These are phyloP conservation scores for Vidua macroura DNA, from an alignment of 2,113 vertebrate genomes.

Conservation along the genomic window DNA sequence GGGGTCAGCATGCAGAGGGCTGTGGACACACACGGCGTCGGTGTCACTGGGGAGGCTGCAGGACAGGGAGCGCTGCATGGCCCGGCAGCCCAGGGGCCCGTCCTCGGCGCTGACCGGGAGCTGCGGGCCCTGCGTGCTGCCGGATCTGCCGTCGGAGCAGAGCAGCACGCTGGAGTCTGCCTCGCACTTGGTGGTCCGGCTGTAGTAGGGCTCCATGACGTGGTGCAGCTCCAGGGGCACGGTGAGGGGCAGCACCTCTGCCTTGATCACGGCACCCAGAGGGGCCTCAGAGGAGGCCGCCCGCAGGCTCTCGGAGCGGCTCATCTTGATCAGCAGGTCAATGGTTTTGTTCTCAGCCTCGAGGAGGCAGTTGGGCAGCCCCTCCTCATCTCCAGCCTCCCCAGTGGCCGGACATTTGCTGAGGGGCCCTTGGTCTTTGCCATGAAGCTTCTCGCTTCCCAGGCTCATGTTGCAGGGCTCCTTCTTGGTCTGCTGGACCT, in stretches of 20 bases:
- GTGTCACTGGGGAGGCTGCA: conserved; percentile 38
- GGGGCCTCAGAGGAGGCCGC: not conserved
- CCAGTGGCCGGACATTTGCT: not conserved
- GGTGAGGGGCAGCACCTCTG: conserved; percentile 70
- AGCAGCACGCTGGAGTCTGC: conserved; percentile 93
- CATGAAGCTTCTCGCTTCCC: not conserved
- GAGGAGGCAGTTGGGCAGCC: conserved; percentile 34
- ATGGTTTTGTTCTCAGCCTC: conserved; percentile 82
- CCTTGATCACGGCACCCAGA: conserved; percentile 61
- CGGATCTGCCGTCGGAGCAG: conserved; percentile 76
- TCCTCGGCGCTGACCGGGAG: conserved; percentile 11
- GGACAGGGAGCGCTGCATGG: conserved; percentile 45
- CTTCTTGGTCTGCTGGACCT: conserved; percentile 37
- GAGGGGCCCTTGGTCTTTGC: conserved; percentile 30
- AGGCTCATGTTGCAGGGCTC: not conserved
- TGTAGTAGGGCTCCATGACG: conserved; percentile 70
- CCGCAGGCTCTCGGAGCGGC: conserved; percentile 34
- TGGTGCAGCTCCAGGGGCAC: conserved; percentile 67
- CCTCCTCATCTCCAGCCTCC: not conserved
- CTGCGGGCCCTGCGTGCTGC: conserved; percentile 22
- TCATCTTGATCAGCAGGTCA: conserved; percentile 84
- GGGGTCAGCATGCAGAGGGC: conserved; percentile 46
- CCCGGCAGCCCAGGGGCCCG: conserved; percentile 29
- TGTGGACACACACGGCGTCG: conserved; percentile 27
- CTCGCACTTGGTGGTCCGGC: conserved; percentile 92